Percentiles rank a stretch among this genome's conserved stretches.
phyloP scores from a whole-genome alignment of 2,888 invertebrate species.

The Aricia artaxerxes region DNA sequence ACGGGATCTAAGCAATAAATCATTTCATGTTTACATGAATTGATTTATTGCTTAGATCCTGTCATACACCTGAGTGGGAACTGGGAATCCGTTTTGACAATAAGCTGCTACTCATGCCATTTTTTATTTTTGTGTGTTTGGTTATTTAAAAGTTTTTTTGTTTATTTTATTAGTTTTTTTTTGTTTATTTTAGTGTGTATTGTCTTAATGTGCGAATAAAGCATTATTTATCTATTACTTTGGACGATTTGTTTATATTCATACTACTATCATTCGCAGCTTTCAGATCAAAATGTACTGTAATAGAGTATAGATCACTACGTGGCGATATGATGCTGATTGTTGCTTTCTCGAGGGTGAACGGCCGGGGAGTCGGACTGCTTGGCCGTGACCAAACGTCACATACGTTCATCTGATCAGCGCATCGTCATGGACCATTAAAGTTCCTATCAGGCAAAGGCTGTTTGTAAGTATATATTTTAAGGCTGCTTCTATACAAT shows the following conservation, averaged over 20 bases:
- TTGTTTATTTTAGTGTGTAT: no score
- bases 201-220: no score
- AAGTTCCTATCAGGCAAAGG: background rate
- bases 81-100: no score
- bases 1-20: no score
- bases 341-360: constrained; percentile 4
- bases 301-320: background rate
- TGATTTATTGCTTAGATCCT: background rate
- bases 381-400: background rate
- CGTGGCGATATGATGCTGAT: background rate
- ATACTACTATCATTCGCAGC: background rate
- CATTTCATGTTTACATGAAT: background rate
- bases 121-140: no score
- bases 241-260: no score
- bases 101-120: no score
- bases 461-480: background rate
- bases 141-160: no score
- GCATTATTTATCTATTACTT: no score
- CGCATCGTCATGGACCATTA: background rate
- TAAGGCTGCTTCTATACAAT: no score
- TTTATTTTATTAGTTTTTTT: no score
- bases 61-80: background rate
- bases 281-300: background rate
- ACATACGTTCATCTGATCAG: background rate
- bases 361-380: background rate